Evolutionary conservation across 2,888 invertebrate species (phyloP).

Genomic region (Philhelius pedissequus): DNA sequence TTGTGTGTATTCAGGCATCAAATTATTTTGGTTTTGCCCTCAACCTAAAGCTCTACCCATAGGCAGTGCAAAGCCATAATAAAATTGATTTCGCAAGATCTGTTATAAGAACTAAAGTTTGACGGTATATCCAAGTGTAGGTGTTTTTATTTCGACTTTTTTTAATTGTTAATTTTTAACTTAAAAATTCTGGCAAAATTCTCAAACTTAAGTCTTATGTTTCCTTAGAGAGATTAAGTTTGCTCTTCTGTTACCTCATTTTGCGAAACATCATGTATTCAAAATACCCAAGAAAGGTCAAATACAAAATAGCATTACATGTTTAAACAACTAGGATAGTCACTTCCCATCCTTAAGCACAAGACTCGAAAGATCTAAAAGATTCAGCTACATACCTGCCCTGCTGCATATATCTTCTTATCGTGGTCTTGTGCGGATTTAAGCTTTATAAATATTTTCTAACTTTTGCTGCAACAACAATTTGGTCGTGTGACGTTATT

Average conservation of each 20-base stretch:
- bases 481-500: conserved; percentile 44
- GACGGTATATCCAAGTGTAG: too few relatives aligned
- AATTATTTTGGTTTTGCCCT: too few relatives aligned
- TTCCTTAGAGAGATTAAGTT: not conserved
- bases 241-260: conserved; percentile 14
- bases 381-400: not conserved
- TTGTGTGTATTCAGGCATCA: too few relatives aligned
- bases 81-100: too few relatives aligned
- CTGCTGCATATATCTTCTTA: conserved; percentile 7
- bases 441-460: conserved; percentile 11
- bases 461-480: conserved; percentile 28
- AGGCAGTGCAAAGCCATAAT: too few relatives aligned
- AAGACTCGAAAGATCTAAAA: not conserved
- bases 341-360: not conserved
- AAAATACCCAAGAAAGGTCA: conserved; percentile 58
- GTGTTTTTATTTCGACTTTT: too few relatives aligned
- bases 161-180: not conserved
- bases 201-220: not conserved
- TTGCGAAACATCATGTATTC: conserved; percentile 43
- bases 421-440: conserved; percentile 21
- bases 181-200: not conserved
- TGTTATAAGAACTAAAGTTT: too few relatives aligned
- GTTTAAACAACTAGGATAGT: conserved; percentile 51
- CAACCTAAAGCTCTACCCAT: too few relatives aligned
- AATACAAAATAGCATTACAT: conserved; percentile 59